phyloP scores from a whole-genome alignment of 2,797 vertebrate species.

The Karalla daura region DNA sequence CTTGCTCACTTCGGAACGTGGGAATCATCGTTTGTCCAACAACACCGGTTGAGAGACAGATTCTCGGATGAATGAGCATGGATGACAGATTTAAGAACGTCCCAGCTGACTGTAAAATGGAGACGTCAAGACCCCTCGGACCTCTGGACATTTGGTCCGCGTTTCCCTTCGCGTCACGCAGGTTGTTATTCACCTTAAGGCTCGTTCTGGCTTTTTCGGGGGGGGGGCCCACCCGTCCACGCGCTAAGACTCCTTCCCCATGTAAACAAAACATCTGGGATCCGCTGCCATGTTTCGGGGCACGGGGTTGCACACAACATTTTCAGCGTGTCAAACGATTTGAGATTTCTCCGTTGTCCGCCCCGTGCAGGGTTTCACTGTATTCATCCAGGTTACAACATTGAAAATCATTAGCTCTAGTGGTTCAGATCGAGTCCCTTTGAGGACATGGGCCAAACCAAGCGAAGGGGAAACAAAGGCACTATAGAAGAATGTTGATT shows the following conservation, averaged over 20 bases:
- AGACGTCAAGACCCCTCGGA: background rate
- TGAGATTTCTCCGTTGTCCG: constrained; percentile 16
- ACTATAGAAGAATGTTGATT: constrained; percentile 42
- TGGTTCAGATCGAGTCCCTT: constrained; percentile 9
- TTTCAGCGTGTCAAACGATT: background rate
- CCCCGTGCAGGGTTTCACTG: constrained; percentile 15
- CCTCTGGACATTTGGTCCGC: background rate
- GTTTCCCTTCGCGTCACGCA: background rate
- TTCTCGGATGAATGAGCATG: background rate
- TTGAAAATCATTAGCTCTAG: background rate
- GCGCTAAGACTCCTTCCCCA: background rate
- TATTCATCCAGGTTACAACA: background rate
- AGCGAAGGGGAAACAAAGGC: constrained; percentile 32
- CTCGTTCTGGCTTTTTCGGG: constrained; percentile 5
- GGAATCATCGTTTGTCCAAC: constrained; percentile 2
- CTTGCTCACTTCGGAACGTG: too few species aligned
- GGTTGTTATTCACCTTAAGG: constrained; percentile 17
- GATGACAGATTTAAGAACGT: background rate
- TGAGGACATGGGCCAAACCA: constrained; percentile 5
- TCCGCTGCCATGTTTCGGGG: background rate
- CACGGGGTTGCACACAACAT: constrained; percentile 6
- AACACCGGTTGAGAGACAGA: constrained; percentile 6
- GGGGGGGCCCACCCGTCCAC: background rate
- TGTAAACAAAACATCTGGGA: background rate
- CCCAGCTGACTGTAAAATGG: background rate